Percentiles rank a stretch among this genome's conserved stretches.
phyloP scores from a whole-genome alignment of 2,113 vertebrate genomes.

The Python bivittatus region DNA sequence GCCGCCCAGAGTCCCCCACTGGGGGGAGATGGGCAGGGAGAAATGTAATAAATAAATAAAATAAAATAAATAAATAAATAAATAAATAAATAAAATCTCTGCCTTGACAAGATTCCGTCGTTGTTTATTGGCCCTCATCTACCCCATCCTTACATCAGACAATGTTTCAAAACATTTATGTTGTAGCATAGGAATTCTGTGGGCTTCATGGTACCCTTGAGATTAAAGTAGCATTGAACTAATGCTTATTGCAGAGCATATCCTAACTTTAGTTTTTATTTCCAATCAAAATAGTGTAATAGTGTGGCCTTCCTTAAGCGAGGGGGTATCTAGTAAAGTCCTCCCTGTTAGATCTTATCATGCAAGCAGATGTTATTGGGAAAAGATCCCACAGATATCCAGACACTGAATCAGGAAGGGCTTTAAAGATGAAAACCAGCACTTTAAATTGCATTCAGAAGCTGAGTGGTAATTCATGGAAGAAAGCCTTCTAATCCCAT shows the following conservation, averaged over 20 bases:
- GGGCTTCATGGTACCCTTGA: neutral
- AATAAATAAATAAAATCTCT: too few relatives aligned
- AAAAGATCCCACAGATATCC: neutral
- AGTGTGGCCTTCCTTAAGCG: neutral
- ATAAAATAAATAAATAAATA: too few relatives aligned
- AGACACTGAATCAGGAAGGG: neutral
- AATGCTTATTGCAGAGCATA: neutral
- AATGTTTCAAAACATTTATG: neutral
- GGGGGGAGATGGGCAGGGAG: too few relatives aligned
- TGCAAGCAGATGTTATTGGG: neutral
- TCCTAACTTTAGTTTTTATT: neutral
- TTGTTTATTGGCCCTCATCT: neutral
- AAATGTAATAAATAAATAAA: too few relatives aligned
- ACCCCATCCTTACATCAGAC: neutral
- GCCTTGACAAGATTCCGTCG: neutral
- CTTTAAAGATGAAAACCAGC: neutral
- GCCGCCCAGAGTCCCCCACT: too few relatives aligned
- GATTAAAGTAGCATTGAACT: neutral
- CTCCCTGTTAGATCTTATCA: neutral
- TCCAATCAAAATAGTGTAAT: neutral
- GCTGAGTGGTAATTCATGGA: neutral
- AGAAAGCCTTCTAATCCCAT: neutral
- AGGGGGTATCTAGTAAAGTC: neutral
- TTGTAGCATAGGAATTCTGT: neutral
- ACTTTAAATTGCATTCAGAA: neutral